Percentiles rank a stretch among this genome's conserved stretches.
phyloP scores from a whole-genome alignment of 2,888 invertebrate genomes.

The Rhaphigaster nebulosa region DNA sequence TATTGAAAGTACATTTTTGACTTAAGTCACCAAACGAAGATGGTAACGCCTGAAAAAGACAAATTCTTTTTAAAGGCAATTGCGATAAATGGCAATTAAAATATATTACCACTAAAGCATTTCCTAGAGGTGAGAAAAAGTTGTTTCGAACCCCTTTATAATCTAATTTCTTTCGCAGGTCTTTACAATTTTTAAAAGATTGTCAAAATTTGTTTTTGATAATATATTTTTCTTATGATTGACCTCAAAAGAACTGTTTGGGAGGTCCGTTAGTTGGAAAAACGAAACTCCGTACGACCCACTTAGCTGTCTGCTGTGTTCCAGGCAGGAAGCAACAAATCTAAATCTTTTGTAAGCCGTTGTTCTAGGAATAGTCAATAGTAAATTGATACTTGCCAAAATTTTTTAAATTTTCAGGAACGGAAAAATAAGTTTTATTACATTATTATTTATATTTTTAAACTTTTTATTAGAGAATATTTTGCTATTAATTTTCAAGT shows the following conservation, averaged over 20 bases:
- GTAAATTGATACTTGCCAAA: not conserved
- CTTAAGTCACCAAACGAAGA: constrained; percentile 44
- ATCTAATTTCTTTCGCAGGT: not conserved
- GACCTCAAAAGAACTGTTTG: constrained; percentile 28
- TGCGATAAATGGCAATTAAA: not conserved
- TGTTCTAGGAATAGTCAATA: not conserved
- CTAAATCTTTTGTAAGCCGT: not conserved
- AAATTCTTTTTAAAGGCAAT: constrained; percentile 1
- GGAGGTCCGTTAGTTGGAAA: not conserved
- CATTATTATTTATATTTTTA: no score
- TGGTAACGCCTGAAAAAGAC: constrained; percentile 53
- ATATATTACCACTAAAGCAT: constrained; percentile 32
- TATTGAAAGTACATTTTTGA: not conserved
- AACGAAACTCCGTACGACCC: not conserved
- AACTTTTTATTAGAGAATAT: no score
- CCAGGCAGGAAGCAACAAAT: not conserved
- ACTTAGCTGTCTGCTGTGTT: not conserved
- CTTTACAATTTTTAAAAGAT: not conserved
- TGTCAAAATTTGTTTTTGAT: not conserved
- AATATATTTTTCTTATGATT: not conserved
- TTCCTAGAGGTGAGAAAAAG: not conserved
- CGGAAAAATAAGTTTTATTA: no score
- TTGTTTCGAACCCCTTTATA: not conserved
- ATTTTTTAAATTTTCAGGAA: no score
- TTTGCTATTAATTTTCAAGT: no score